phyloP scores from a whole-genome alignment of 2,888 invertebrate species.

The Drosophila dives region DNA sequence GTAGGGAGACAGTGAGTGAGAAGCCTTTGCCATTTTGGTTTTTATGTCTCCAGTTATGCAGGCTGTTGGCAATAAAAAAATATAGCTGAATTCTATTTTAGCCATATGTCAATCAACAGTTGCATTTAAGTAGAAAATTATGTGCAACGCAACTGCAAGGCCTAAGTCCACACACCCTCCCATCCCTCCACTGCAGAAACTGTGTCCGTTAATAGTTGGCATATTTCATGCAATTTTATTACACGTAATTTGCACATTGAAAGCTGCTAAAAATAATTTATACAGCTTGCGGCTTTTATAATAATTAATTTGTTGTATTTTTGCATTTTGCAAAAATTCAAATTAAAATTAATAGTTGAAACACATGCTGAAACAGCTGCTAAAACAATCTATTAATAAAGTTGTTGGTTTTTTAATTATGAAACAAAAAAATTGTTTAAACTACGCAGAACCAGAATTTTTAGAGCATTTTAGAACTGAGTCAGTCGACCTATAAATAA shows the following conservation, averaged over 20 bases:
- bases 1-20: background rate
- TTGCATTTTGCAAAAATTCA: background rate
- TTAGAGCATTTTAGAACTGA: background rate
- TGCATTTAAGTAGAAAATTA: conserved; percentile 75
- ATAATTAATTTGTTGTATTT: conserved; percentile 26
- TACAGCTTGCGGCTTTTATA: conserved; percentile 6
- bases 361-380: background rate
- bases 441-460: background rate
- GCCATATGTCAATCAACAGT: conserved; percentile 75
- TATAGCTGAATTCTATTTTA: conserved; percentile 63
- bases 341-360: background rate
- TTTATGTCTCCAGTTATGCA: conserved; percentile 56
- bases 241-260: conserved; percentile 8
- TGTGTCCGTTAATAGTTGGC: conserved; percentile 28
- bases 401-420: background rate
- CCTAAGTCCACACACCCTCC: background rate
- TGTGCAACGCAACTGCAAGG: conserved; percentile 52
- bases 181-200: background rate
- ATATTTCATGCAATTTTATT: conserved; percentile 32
- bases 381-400: background rate
- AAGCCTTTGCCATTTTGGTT: conserved; percentile 45
- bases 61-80: conserved; percentile 52
- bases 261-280: background rate
- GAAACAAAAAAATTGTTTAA: background rate
- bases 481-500: background rate